Percentiles rank a stretch among this genome's conserved stretches.
Evolutionary conservation across 2,113 vertebrate genomes (phyloP).

Genomic region (Gopherus evgoodei): DNA sequence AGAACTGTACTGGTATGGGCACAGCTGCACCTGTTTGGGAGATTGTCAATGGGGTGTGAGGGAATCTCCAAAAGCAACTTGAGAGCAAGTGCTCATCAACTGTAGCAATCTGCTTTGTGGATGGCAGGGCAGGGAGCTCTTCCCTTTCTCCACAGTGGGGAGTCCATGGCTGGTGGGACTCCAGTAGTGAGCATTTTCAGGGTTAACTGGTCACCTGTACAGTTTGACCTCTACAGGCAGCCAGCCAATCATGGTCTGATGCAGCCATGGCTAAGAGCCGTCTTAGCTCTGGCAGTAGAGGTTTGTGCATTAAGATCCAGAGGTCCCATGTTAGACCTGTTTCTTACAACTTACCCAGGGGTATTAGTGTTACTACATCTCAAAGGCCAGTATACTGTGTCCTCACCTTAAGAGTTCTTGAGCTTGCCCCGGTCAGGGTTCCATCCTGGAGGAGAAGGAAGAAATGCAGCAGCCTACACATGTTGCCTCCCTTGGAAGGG

Average conservation of each 20-base stretch:
- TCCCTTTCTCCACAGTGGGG: neutral
- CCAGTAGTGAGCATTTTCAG: no score
- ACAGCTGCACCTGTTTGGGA: fast-evolving
- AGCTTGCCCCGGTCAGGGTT: no score
- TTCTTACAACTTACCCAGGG: neutral
- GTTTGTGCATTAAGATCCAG: neutral
- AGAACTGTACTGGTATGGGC: constrained; percentile 83
- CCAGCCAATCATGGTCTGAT: no score
- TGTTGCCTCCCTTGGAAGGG: no score
- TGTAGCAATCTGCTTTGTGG: neutral
- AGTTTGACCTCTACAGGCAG: neutral
- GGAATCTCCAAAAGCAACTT: neutral
- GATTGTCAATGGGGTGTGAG: no score
- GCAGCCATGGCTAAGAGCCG: no score
- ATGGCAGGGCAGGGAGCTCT: neutral
- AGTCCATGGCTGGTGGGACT: neutral
- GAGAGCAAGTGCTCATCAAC: neutral
- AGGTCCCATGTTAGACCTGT: neutral
- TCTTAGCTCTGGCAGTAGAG: neutral
- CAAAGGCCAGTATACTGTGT: no score
- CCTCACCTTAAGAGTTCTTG: no score
- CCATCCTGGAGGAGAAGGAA: no score
- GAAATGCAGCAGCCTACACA: no score
- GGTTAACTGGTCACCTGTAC: no score
- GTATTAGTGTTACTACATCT: neutral